Conservation (phyloP, 1,140 invertebrate species). For the Sesamia nonagrioides region DNA sequence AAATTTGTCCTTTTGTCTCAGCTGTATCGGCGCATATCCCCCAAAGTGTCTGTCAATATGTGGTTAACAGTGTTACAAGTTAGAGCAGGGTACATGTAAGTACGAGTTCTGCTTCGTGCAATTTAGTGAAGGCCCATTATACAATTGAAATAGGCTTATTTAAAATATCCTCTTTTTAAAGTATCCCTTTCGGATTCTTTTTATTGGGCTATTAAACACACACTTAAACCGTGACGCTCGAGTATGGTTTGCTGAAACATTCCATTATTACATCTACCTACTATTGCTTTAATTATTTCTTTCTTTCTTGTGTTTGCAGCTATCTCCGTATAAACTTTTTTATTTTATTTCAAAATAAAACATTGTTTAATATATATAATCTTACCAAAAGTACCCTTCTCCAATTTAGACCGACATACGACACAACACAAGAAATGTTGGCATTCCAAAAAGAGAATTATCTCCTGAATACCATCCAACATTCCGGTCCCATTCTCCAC, state of each 20-base stretch:
- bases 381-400: conserved; percentile 13
- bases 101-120: neutral
- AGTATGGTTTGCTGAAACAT: neutral
- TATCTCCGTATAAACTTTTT: neutral
- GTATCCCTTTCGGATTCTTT: neutral
- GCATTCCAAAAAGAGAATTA: conserved; percentile 15
- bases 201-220: conserved; percentile 1
- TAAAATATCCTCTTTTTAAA: neutral
- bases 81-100: neutral
- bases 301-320: too few relatives aligned
- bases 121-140: neutral
- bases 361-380: conserved; percentile 2
- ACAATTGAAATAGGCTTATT: conserved; percentile 19
- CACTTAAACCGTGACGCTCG: conserved; percentile 16
- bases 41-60: conserved; percentile 58
- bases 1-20: conserved; percentile 73
- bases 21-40: conserved; percentile 55
- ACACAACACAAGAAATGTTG: conserved; percentile 18
- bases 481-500: conserved; percentile 27
- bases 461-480: neutral
- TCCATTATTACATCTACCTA: neutral
- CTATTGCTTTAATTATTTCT: too few relatives aligned
- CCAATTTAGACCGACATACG: conserved; percentile 16
- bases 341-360: neutral
- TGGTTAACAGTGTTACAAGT: conserved; percentile 48